Base-by-base conservation (phyloP, 2,113 vertebrate genomes). In the Rhegmatorhina hoffmannsi region DNA sequence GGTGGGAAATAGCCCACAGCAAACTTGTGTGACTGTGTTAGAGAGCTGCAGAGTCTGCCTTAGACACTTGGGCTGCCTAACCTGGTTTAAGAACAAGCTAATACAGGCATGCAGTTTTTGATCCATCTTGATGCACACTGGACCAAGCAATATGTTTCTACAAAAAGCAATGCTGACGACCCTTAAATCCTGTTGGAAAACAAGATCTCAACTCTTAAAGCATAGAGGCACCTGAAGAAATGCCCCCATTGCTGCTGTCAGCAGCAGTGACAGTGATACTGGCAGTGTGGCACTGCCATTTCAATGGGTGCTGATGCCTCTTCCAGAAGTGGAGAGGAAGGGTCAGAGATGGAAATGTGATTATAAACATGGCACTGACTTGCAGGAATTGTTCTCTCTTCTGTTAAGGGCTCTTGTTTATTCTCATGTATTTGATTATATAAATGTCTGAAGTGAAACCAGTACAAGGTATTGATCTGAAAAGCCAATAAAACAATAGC, bases 381-480 rank as follows among this genome's bases (percentile, higher is more conserved):
- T 80, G 63, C 24, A 74, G 17, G 55, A 78, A 88, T 68, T 29
- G 13, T 68, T 23, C 34, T 40, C 1, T 2, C 10, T 81, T 56
- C 46, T 68, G 7, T 49, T 86, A 53, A 23, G 9, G 13, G 26
- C 17, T 94, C 58, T 58, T 25, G 1, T 33, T 93, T 90, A 46
- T 74, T 87, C 17, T 87, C 34, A 4, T 56, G 23, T 67, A 88
- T 83, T 60, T 72, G 53, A 72, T 53, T 87, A 46, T 81, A 78
- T 87, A 90, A 59, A 72, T 46, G 18, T 68, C 63, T 24, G 1
- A 59, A 88, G 23, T 49, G 53, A 92, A 80, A 75, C 59, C 47
- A 79, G 49, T 44, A 87, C 88, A 79, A 40, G 44, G 12, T 86
- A 90, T 94, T 72, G 68, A 86, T 92, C 75, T 84, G 62, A 87